A percentile compares a stretch with the other conserved stretches of the same genome.
phyloP scores from a whole-genome alignment of 2,888 invertebrate species.

The Harmothoe impar region DNA sequence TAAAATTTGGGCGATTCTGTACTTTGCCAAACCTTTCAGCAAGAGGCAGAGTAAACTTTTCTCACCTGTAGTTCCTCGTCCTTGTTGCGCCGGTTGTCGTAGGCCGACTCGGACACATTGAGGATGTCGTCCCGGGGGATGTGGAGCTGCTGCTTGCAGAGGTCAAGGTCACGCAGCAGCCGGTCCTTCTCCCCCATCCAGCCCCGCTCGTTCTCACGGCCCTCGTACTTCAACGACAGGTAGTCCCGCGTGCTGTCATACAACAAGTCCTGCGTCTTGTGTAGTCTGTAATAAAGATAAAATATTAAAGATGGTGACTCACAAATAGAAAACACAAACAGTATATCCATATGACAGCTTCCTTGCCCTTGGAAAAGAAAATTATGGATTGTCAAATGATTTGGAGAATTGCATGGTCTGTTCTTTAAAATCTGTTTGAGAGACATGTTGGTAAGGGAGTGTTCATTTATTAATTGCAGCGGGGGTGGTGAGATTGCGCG shows the following conservation, averaged over 20 bases:
- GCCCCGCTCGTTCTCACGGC: constrained; percentile 79
- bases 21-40: no score
- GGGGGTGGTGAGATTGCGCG: no score
- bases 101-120: constrained; percentile 63
- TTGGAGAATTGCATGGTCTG: no score
- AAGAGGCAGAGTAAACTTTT: no score
- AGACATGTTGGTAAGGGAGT: no score
- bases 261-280: constrained; percentile 83
- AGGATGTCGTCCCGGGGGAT: constrained; percentile 68
- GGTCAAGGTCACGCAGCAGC: constrained; percentile 80
- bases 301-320: neutral
- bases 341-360: no score
- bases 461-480: no score
- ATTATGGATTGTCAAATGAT: neutral
- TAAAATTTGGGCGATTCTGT: no score
- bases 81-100: constrained; percentile 21
- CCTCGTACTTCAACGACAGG: constrained; percentile 81
- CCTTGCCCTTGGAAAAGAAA: neutral
- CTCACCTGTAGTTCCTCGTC: constrained; percentile 67
- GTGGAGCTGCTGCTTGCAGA: constrained; percentile 71
- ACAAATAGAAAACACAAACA: no score
- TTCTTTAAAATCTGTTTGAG: no score
- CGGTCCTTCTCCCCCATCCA: constrained; percentile 83
- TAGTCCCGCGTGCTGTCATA: constrained; percentile 83
- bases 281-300: constrained; percentile 76